Conservation (phyloP, 2,797 vertebrate genomes). For the Schizopygopsis pylzovi region DNA sequence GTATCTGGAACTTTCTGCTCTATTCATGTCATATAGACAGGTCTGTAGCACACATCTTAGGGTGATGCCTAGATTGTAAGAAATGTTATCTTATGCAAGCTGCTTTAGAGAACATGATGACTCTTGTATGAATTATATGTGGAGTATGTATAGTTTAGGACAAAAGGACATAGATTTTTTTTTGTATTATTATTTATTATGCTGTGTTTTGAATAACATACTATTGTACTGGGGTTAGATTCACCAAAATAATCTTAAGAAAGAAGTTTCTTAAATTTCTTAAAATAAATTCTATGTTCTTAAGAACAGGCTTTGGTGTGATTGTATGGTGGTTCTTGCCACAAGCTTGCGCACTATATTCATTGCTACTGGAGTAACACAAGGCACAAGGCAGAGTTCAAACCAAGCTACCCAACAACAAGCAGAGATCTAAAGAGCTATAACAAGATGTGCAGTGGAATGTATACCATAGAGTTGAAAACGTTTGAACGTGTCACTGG, state of each 20-base stretch:
- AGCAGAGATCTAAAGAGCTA: too few relatives aligned
- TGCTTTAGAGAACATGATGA: not conserved
- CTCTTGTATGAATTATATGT: not conserved
- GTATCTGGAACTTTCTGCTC: not conserved
- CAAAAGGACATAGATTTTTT: not conserved
- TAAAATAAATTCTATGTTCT: not conserved
- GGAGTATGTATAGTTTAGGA: not conserved
- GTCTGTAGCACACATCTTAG: not conserved
- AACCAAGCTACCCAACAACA: too few relatives aligned
- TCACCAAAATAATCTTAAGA: not conserved
- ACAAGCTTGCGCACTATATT: not conserved
- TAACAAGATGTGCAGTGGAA: not conserved
- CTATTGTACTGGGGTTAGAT: not conserved
- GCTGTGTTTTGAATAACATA: not conserved
- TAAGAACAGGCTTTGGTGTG: not conserved
- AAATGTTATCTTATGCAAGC: not conserved
- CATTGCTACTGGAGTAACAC: not conserved
- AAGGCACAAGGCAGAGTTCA: not conserved
- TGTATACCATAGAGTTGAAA: not conserved
- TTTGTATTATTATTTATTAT: not conserved
- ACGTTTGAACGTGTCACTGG: not conserved
- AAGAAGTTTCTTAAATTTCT: not conserved
- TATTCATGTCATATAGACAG: not conserved
- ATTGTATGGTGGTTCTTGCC: not conserved
- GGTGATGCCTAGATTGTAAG: not conserved